A percentile compares a stretch with the other conserved stretches of the same genome.
These are phyloP conservation scores for Sigmodon hispidus DNA, from an alignment of 2,113 vertebrate species.

Conservation along the genomic window DNA sequence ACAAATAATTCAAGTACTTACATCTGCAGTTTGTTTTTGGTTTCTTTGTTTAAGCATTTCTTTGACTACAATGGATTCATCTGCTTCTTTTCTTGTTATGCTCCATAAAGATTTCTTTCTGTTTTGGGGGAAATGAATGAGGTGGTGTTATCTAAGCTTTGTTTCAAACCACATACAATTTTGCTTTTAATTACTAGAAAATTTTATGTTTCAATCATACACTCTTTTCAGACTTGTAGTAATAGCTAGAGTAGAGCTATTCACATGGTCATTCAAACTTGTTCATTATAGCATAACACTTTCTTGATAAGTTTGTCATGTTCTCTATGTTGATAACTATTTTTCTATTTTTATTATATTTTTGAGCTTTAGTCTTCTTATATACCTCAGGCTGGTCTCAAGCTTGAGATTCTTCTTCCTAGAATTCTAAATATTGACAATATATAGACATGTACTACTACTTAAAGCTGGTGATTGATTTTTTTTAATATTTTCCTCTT, in stretches of 20 bases:
- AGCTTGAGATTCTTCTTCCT: neutral
- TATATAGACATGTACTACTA: neutral
- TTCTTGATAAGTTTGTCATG: neutral
- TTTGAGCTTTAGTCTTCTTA: neutral
- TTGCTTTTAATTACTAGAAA: neutral
- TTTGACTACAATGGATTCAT: neutral
- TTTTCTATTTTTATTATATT: neutral
- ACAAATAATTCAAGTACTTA: neutral
- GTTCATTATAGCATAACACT: neutral
- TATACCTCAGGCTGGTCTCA: neutral
- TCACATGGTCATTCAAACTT: neutral
- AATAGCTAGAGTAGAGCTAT: neutral
- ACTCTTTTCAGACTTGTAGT: neutral
- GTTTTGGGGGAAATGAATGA: accelerated
- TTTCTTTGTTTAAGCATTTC: neutral
- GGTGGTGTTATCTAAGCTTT: neutral
- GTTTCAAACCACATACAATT: neutral
- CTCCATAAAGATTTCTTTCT: neutral
- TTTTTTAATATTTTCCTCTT: neutral
- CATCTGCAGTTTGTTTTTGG: neutral
- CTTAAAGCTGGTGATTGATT: neutral
- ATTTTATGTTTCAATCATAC: neutral
- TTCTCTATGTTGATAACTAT: neutral
- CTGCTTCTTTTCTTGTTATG: neutral
- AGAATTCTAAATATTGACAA: neutral